These are phyloP conservation scores for Adelognathus sp. DNA, from an alignment of 2,888 invertebrate genomes.

Conservation along the genomic window DNA sequence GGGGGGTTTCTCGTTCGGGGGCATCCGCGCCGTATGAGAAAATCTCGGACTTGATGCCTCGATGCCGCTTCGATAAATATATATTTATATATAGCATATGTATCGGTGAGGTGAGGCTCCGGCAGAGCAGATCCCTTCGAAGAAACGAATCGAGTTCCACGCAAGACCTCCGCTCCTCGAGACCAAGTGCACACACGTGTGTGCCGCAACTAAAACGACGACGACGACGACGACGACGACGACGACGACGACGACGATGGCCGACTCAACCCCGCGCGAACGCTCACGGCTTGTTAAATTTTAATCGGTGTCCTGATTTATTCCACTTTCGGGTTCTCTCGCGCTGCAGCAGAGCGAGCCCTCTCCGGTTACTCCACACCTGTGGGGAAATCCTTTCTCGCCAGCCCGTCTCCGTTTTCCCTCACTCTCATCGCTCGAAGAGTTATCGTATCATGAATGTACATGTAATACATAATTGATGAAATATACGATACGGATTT, in stretches of 20 bases:
- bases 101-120: not conserved
- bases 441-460: too few relatives aligned
- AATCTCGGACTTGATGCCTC: not conserved
- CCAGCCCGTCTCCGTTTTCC: not conserved
- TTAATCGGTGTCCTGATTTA: conserved; percentile 71
- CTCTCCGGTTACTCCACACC: not conserved
- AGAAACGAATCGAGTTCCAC: conserved; percentile 34
- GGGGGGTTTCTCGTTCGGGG: conserved; percentile 62
- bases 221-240: conserved; percentile 18
- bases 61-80: not conserved
- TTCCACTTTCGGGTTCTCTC: conserved; percentile 48
- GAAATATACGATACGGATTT: too few relatives aligned
- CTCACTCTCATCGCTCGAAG: too few relatives aligned
- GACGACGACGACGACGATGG: conserved; percentile 28
- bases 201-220: not conserved
- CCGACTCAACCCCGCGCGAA: conserved; percentile 2
- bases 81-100: not conserved
- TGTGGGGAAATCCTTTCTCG: not conserved
- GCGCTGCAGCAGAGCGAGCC: not conserved
- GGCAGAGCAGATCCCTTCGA: conserved; percentile 30
- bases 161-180: conserved; percentile 41
- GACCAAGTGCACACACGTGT: conserved; percentile 12
- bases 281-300: conserved; percentile 68
- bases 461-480: too few relatives aligned
- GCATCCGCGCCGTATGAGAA: conserved; percentile 29